A percentile compares a stretch with the other conserved stretches of the same genome.
Evolutionary conservation across 1,140 invertebrate species (phyloP).

Genomic region (Ips nitidus): DNA sequence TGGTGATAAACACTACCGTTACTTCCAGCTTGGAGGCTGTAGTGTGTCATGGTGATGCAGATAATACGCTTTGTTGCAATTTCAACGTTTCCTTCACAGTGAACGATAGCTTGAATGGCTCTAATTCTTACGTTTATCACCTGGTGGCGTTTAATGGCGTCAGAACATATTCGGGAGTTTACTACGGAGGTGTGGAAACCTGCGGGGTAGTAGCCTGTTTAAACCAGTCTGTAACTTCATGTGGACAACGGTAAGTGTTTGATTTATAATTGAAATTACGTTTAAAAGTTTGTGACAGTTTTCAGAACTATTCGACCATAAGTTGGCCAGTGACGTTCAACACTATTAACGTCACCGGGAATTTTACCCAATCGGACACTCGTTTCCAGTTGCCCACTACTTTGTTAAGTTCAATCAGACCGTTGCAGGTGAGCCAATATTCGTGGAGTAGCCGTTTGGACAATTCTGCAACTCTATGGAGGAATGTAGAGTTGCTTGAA

Average conservation of each 20-base stretch:
- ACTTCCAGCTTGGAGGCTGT: neutral
- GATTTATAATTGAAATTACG: neutral
- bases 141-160: conserved; percentile 56
- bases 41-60: conserved; percentile 31
- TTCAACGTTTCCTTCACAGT: conserved; percentile 24
- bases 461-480: conserved; percentile 8
- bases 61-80: conserved; percentile 30
- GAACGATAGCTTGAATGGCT: conserved; percentile 8
- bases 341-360: conserved; percentile 29
- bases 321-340: conserved; percentile 41
- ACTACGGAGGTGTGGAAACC: conserved; percentile 53
- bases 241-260: conserved; percentile 50
- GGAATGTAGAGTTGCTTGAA: conserved; percentile 27
- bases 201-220: conserved; percentile 57
- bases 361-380: conserved; percentile 28
- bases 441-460: conserved; percentile 27
- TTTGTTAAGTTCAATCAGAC: conserved; percentile 37
- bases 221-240: conserved; percentile 51
- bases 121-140: conserved; percentile 45
- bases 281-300: conserved; percentile 25
- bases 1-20: conserved; percentile 23
- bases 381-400: conserved; percentile 39
- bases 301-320: conserved; percentile 36
- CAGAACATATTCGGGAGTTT: conserved; percentile 47
- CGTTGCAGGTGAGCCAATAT: conserved; percentile 26